Percentiles rank a stretch among this genome's conserved stretches.
phyloP scores from a whole-genome alignment of 2,797 vertebrate genomes.

The Takifugu ocellatus region DNA sequence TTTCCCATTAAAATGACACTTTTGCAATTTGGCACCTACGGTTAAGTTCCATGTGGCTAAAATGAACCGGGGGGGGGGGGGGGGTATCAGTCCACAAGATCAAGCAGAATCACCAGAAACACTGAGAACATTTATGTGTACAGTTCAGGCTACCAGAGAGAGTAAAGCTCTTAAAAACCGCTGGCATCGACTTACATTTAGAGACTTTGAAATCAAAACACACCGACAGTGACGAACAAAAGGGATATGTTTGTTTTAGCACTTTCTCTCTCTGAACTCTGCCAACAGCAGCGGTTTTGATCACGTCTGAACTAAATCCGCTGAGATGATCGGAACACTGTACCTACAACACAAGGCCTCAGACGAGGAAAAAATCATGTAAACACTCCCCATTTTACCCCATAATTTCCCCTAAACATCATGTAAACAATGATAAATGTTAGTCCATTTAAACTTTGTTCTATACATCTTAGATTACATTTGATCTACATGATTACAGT shows the following conservation, averaged over 20 bases:
- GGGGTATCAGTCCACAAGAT: not conserved
- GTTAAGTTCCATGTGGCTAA: slow-evolving; percentile 52
- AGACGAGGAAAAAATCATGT: slow-evolving; percentile 62
- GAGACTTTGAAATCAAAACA: slow-evolving; percentile 29
- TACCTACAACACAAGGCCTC: slow-evolving; percentile 18
- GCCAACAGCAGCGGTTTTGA: slow-evolving; percentile 42
- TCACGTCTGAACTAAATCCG: slow-evolving; percentile 53
- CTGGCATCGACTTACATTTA: slow-evolving; percentile 39
- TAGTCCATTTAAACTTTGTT: slow-evolving; percentile 66
- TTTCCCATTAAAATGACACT: slow-evolving; percentile 29
- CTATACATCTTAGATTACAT: slow-evolving; percentile 77
- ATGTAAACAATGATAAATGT: slow-evolving; percentile 80
- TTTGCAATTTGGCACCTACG: slow-evolving; percentile 69
- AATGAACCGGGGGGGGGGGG: slow-evolving; percentile 21
- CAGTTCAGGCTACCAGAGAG: slow-evolving; percentile 51
- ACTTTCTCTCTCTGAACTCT: slow-evolving; percentile 21
- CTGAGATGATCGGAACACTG: slow-evolving; percentile 71
- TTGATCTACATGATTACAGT: slow-evolving; percentile 78
- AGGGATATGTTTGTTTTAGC: slow-evolving; percentile 44
- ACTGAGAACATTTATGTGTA: slow-evolving; percentile 44
- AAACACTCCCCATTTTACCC: slow-evolving; percentile 73
- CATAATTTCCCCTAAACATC: slow-evolving; percentile 62
- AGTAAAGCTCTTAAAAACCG: slow-evolving; percentile 46
- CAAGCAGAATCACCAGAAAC: slow-evolving; percentile 39
- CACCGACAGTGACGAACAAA: slow-evolving; percentile 30